Percentiles rank a stretch among this genome's conserved stretches.
Evolutionary conservation across 2,888 invertebrate genomes (phyloP).

Genomic region (Phytoseiulus persimilis): DNA sequence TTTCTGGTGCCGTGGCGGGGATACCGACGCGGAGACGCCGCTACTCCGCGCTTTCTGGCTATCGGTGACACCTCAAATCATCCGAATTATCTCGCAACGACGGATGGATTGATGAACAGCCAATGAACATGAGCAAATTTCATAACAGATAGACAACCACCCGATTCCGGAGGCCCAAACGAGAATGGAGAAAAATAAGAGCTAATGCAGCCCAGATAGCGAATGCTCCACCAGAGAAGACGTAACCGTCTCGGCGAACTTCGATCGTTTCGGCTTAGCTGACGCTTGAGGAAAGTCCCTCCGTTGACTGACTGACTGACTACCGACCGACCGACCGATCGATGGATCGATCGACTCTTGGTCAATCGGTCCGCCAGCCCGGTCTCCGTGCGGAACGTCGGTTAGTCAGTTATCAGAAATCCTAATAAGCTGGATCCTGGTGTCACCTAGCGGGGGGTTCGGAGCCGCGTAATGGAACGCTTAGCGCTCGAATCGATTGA

Average conservation of each 20-base stretch:
- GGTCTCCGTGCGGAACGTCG: background rate
- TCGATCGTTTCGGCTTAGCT: background rate
- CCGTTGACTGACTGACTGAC: background rate
- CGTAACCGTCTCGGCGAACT: background rate
- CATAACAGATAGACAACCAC: background rate
- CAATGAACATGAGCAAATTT: background rate
- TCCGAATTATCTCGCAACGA: background rate
- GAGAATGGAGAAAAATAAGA: background rate
- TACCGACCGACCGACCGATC: background rate
- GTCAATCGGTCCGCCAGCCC: background rate
- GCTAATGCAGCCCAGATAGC: background rate
- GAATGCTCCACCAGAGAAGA: background rate
- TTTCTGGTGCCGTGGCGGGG: background rate
- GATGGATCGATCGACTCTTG: background rate
- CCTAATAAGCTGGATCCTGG: constrained; percentile 29
- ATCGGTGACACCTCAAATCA: constrained; percentile 5
- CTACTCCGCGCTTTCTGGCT: background rate
- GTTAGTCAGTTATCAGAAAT: constrained; percentile 29
- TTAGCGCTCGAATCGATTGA: background rate
- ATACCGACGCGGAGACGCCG: background rate
- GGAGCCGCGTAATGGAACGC: background rate
- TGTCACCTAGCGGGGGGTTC: constrained; percentile 18
- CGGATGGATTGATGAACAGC: background rate
- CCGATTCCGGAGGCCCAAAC: background rate
- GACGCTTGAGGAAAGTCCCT: background rate